These are phyloP conservation scores for Chrysochloris asiatica DNA, from an alignment of 2,113 vertebrate species.

Conservation along the genomic window DNA sequence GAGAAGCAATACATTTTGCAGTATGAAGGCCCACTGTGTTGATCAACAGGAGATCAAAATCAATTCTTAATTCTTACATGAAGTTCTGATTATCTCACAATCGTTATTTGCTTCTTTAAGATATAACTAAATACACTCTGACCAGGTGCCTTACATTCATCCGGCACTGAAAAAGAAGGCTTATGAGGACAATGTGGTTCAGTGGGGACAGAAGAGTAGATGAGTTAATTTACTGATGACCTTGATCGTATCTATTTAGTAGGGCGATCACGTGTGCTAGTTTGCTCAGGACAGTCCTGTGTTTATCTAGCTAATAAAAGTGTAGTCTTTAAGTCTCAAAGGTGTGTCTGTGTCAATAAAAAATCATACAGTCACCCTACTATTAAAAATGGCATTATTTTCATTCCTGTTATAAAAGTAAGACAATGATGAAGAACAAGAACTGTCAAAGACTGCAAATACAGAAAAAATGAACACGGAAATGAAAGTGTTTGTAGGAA, in stretches of 20 bases:
- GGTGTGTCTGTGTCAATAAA: neutral
- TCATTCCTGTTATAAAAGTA: neutral
- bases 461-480: neutral
- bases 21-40: slow-evolving; percentile 29
- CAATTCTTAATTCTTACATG: neutral
- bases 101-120: slow-evolving; percentile 15
- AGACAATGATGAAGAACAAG: neutral
- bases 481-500: neutral
- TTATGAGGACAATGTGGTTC: neutral
- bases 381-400: slow-evolving; percentile 34
- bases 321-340: neutral
- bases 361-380: neutral
- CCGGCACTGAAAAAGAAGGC: neutral
- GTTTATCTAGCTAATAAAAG: slow-evolving; percentile 6
- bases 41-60: neutral
- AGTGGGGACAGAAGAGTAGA: neutral
- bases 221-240: neutral
- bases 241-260: neutral
- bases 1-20: slow-evolving; percentile 10
- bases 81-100: slow-evolving; percentile 3
- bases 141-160: neutral
- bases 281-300: neutral
- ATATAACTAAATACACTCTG: neutral
- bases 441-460: neutral
- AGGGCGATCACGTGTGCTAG: neutral